A percentile compares a stretch with the other conserved stretches of the same genome.
Conservation (phyloP, 2,888 invertebrate species). For the Tachina fera region DNA sequence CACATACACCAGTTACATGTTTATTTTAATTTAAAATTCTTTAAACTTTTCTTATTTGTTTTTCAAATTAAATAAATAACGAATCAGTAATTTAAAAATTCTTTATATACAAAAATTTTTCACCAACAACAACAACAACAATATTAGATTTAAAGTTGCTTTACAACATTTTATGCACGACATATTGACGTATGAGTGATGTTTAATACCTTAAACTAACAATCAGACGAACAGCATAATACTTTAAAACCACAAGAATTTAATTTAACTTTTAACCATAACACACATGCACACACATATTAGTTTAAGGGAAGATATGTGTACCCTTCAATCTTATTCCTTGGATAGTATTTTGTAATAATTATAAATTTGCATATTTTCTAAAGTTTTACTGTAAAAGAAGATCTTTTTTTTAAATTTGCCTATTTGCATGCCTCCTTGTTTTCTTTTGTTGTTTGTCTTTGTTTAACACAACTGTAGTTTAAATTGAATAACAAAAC, state of each 20-base stretch:
- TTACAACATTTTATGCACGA: not conserved
- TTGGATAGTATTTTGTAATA: slow-evolving; percentile 1
- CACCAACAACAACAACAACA: too few species aligned
- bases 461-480: slow-evolving; percentile 3
- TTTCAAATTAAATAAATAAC: not conserved
- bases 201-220: slow-evolving; percentile 3
- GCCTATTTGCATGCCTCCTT: not conserved
- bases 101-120: not conserved
- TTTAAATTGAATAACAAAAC: slow-evolving; percentile 20
- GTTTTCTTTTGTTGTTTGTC: not conserved
- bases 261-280: slow-evolving; percentile 48
- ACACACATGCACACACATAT: not conserved
- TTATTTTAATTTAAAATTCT: not conserved
- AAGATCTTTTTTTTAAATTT: not conserved
- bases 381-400: slow-evolving; percentile 6
- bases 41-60: not conserved
- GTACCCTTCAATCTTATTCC: slow-evolving; percentile 4
- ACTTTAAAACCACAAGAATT: slow-evolving; percentile 30
- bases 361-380: slow-evolving; percentile 22
- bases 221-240: slow-evolving; percentile 30
- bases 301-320: not conserved
- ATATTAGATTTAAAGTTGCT: not conserved
- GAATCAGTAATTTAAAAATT: not conserved
- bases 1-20: too few species aligned
- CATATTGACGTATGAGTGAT: slow-evolving; percentile 31